Evolutionary conservation across 37 sponge, comb jelly and placozoan genomes (phyloP), one percentile per base, ranked within the genome.

Genomic region (Oopsacas minuta): DNA sequence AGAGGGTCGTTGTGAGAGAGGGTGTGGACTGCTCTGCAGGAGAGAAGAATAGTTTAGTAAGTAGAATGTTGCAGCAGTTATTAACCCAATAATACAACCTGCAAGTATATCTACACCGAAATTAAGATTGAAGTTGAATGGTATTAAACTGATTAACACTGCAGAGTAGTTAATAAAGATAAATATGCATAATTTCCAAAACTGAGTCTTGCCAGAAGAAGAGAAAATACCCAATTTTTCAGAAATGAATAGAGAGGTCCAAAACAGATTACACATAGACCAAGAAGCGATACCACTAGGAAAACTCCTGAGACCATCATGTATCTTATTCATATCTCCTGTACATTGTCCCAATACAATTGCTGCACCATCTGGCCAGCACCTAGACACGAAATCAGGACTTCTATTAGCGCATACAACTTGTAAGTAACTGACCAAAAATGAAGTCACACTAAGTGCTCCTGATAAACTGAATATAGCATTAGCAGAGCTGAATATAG

Each of bases 281-380:
- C 75, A 61, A 61, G 75, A 10, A n/a, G 75, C 75, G 75, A 61
- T 25, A 61, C 75, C 75, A 34, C 75, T 61, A 20, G 75, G 75
- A 12, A 61, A 61, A 3, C 75, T 12, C 75, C 75, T 61, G 1
- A 61, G 22, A 61, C 75, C 75, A 5, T 61, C 32, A 3, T 20
- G 20, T 34, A 61, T 34, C 7, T 3, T 12, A 10, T 10, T 61
- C 22, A 25, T 5, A 5, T 61, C 75, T 3, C 75, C 75, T 20
- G 75, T 12, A 12, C 75, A 61, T 3, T 25, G 75, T 34, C 1
- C 22, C 17, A 61, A 34, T n/a, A 32, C 75, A 17, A 22, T 46
- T 12, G 7, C 30, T 3, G 1, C 20, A 32, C 75, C 75, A 3
- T 61, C 22, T 12, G 75, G 75, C 28, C 20, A 61, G 75, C 75